phyloP scores from a whole-genome alignment of 2,113 vertebrate genomes.

The Hoplias malabaricus region DNA sequence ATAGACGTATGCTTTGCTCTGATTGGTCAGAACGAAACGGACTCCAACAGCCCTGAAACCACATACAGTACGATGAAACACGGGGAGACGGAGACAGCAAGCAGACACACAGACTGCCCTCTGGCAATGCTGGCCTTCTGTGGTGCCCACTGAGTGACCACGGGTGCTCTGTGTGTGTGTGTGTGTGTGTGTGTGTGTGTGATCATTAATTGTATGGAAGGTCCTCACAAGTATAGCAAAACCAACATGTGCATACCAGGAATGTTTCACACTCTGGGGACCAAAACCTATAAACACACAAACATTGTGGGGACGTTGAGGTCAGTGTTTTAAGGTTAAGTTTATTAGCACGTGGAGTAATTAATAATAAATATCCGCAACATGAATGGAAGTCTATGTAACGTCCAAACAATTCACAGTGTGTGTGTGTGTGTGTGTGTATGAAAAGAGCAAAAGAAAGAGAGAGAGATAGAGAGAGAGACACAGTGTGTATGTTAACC shows the following conservation, averaged over 20 bases:
- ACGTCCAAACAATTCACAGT: too few species aligned
- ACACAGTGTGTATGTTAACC: background rate
- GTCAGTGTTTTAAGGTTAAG: too few species aligned
- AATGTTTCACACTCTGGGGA: too few species aligned
- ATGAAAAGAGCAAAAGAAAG: too few species aligned
- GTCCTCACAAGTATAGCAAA: too few species aligned
- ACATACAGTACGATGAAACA: background rate
- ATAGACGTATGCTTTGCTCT: background rate
- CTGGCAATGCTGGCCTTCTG: background rate
- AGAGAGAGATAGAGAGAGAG: background rate
- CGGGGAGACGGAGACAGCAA: background rate
- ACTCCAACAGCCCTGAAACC: background rate
- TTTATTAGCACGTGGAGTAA: too few species aligned
- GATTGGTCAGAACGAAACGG: background rate
- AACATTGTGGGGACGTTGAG: too few species aligned
- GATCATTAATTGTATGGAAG: too few species aligned
- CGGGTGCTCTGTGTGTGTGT: background rate
- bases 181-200: slow-evolving; percentile 10
- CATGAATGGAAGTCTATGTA: too few species aligned
- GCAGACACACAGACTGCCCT: background rate
- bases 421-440: slow-evolving; percentile 7
- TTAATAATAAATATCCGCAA: too few species aligned
- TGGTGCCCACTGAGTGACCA: background rate
- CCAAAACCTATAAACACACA: too few species aligned
- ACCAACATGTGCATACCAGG: too few species aligned